A percentile compares a stretch with the other conserved stretches of the same genome.
phyloP scores from a whole-genome alignment of 2,888 invertebrate genomes.

The Conistra vaccinii region DNA sequence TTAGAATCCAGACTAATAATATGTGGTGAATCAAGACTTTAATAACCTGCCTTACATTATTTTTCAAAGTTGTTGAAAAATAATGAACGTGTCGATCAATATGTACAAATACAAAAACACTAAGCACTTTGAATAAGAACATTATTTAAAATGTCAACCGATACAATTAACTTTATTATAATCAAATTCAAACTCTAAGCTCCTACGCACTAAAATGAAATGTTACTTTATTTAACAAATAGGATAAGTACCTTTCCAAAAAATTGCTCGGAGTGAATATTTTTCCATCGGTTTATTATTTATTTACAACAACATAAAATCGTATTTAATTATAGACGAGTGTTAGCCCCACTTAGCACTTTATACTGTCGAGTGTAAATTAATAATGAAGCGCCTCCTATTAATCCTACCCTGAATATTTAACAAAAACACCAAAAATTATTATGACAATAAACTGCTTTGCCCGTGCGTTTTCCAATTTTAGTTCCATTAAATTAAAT shows the following conservation, averaged over 20 bases:
- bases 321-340: conserved; percentile 18
- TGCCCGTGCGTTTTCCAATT: conserved; percentile 35
- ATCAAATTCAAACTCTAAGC: neutral
- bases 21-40: neutral
- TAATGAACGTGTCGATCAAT: too few species aligned
- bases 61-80: too few species aligned
- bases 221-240: neutral
- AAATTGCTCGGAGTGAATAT: neutral
- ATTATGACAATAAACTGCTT: conserved; percentile 27
- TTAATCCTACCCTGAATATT: conserved; percentile 45
- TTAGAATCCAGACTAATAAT: too few species aligned
- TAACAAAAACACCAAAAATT: conserved; percentile 38
- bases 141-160: neutral
- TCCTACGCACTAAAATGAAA: neutral
- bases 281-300: conserved; percentile 18
- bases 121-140: neutral
- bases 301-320: conserved; percentile 26
- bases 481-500: conserved; percentile 68
- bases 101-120: neutral
- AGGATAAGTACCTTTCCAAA: neutral
- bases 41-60: neutral
- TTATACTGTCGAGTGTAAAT: conserved; percentile 46
- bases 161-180: neutral
- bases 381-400: conserved; percentile 35
- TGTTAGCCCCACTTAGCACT: conserved; percentile 42